Percentiles rank a stretch among this genome's conserved stretches.
Evolutionary conservation across 2,888 invertebrate genomes (phyloP).

Genomic region (Stenotaenia linearis): DNA sequence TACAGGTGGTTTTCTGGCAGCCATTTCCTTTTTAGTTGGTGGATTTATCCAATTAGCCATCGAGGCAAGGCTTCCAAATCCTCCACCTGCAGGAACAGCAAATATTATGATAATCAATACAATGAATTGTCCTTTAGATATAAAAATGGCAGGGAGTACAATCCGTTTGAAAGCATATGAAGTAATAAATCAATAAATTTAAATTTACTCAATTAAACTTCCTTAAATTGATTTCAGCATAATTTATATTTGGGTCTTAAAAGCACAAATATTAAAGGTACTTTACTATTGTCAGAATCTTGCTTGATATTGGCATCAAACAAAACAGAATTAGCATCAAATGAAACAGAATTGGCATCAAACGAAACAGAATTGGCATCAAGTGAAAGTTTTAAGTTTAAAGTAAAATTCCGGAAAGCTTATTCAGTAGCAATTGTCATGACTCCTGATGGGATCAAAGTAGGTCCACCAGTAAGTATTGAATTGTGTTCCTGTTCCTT

Average conservation of each 20-base stretch:
- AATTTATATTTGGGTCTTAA: too few species aligned
- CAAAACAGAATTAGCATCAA: too few species aligned
- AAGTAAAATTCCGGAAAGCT: not conserved
- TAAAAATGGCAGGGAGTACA: not conserved
- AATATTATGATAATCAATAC: not conserved
- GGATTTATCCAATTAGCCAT: constrained; percentile 50
- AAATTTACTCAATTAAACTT: too few species aligned
- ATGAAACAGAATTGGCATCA: not conserved
- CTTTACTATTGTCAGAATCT: too few species aligned
- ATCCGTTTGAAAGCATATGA: not conserved
- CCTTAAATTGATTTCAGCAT: too few species aligned
- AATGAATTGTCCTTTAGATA: not conserved
- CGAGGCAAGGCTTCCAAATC: constrained; percentile 35
- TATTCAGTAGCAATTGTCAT: not conserved
- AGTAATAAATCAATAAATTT: not conserved
- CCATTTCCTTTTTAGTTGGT: constrained; percentile 51
- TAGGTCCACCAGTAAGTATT: not conserved
- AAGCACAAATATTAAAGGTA: too few species aligned
- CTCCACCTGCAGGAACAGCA: not conserved
- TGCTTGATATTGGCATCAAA: too few species aligned
- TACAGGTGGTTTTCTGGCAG: constrained; percentile 51
- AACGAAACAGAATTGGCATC: too few species aligned
- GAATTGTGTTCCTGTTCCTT: not conserved
- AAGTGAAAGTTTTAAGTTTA: not conserved
- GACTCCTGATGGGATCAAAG: not conserved